Conservation (phyloP, 2,888 invertebrate species). For the Idaea straminata region DNA sequence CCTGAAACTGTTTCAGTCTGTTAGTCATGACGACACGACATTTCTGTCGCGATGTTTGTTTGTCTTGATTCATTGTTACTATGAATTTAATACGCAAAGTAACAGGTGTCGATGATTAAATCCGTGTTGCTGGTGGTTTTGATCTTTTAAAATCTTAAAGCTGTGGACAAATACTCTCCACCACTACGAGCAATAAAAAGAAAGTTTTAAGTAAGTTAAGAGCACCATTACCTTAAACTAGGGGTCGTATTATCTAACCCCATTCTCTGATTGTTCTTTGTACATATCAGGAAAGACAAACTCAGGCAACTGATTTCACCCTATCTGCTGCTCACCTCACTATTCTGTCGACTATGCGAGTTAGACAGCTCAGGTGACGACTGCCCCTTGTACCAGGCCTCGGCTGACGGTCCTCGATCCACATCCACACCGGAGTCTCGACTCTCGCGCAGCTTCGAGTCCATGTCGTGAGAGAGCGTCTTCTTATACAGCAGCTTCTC, state of each 20-base stretch:
- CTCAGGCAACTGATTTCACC: constrained; percentile 10
- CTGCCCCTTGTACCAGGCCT: constrained; percentile 80
- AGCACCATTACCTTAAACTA: too few species aligned
- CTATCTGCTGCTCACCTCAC: constrained; percentile 75
- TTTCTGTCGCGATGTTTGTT: too few species aligned
- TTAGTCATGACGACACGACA: too few species aligned
- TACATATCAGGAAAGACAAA: too few species aligned
- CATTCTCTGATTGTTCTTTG: not conserved
- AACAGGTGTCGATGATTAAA: too few species aligned
- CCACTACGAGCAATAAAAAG: not conserved
- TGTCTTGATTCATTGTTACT: too few species aligned
- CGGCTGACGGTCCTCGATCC: constrained; percentile 79
- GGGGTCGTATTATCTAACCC: not conserved
- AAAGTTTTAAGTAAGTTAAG: not conserved
- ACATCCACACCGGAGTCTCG: constrained; percentile 90
- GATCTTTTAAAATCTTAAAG: too few species aligned
- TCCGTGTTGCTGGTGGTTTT: too few species aligned
- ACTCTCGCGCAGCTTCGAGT: constrained; percentile 82
- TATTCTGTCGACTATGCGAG: constrained; percentile 89
- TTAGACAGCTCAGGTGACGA: constrained; percentile 77
- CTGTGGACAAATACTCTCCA: too few species aligned
- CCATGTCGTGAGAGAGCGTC: constrained; percentile 84
- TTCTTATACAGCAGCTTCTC: constrained; percentile 89
- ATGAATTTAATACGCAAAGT: too few species aligned
- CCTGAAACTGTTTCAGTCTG: too few species aligned